Base-by-base conservation (phyloP, 2,797 vertebrate species). In the Takifugu ocellatus region DNA sequence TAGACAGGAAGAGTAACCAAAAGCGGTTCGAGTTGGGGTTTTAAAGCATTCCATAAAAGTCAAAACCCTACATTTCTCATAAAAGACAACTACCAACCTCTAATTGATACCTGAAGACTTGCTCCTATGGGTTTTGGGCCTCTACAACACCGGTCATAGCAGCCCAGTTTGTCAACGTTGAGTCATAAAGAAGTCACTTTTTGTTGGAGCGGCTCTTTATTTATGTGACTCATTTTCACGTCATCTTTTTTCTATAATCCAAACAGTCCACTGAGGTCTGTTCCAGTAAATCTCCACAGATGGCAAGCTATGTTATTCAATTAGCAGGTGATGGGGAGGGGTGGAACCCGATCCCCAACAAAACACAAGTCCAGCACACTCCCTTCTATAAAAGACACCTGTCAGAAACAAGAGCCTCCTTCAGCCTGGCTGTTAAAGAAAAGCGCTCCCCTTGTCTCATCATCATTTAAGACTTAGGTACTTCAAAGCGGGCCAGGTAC, bases 381-480 rank as follows among this genome's bases (percentile, higher is more conserved):
- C 86, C 86, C 81, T 74, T 74, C 86, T 79, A 87, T 88, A 89
- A 89, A 90, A 80, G 87, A 90, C 88, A 90, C 86, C 86, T 87
- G 78, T 75, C 85, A 88, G 86, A 88, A 85, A 88, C 85, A 87
- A 86, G 81, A 86, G 77, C 49, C 70, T 70, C 78, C 72, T 71
- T 86, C 77, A 71, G 62, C 78, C 63, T 56, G 74, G 84, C 84
- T 86, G 88, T 83, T 84, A 85, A 82, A 83, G 74, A 81, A 77
- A 86, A 87, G 72, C 84, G 75, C 86, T 82, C 81, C 84, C 71
- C 74, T 85, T 82, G 84, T 88, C 86, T 84, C 84, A 73, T 89
- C 88, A 88, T 89, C 83, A 88, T 90, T 90, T 88, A 88, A 85
- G 88, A 91, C 88, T 90, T 85, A 91, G 79, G 85, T 78, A 90